phyloP scores from a whole-genome alignment of 2,888 invertebrate species.

The Catocala sponsa region DNA sequence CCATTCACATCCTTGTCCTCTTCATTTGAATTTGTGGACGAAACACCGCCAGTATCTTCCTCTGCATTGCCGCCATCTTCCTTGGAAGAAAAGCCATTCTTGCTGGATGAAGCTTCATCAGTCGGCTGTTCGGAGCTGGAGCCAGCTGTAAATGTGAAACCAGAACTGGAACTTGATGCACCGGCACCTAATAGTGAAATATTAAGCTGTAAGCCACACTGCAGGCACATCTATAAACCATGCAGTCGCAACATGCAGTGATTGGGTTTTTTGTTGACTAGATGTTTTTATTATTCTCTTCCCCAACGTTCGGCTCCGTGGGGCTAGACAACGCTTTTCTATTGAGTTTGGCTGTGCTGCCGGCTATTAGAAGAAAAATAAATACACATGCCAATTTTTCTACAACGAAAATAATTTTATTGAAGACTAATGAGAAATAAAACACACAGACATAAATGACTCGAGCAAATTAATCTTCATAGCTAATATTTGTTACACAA shows the following conservation, averaged over 20 bases:
- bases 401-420: too few species aligned
- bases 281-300: too few species aligned
- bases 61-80: slow-evolving; percentile 61
- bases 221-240: slow-evolving; percentile 5
- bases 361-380: too few species aligned
- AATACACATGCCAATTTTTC: too few species aligned
- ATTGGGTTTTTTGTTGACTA: too few species aligned
- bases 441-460: too few species aligned
- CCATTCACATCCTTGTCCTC: slow-evolving; percentile 80
- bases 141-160: slow-evolving; percentile 67
- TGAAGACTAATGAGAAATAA: too few species aligned
- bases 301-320: too few species aligned
- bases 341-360: too few species aligned
- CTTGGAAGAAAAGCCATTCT: slow-evolving; percentile 65
- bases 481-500: too few species aligned
- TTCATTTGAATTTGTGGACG: slow-evolving; percentile 80
- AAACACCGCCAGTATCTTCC: slow-evolving; percentile 83
- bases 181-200: slow-evolving; percentile 57
- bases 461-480: too few species aligned
- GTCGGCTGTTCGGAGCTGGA: slow-evolving; percentile 72
- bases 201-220: slow-evolving; percentile 16
- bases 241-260: background rate
- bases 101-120: slow-evolving; percentile 73
- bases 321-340: too few species aligned
- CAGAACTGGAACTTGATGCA: slow-evolving; percentile 75